Conservation (phyloP, 2,888 invertebrate species). For the Malthinus seriepunctatus region DNA sequence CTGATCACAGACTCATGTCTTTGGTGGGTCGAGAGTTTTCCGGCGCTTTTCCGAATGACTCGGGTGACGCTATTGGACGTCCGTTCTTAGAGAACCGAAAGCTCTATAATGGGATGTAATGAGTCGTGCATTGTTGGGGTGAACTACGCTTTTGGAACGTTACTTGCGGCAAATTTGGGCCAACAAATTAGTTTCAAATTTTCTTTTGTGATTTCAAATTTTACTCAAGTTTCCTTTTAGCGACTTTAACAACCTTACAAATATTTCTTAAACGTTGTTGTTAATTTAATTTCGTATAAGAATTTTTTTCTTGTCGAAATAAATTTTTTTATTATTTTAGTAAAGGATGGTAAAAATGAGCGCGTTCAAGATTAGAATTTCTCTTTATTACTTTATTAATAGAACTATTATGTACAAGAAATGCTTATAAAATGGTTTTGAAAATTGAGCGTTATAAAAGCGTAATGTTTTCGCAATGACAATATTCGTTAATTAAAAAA, state of each 20-base stretch:
- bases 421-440: neutral
- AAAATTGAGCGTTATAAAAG: conserved; percentile 1
- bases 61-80: conserved; percentile 27
- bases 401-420: too few species aligned
- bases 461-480: conserved; percentile 10
- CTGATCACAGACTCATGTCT: conserved; percentile 31
- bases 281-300: neutral
- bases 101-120: conserved; percentile 30
- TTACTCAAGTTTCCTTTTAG: conserved; percentile 20
- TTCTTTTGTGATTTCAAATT: conserved; percentile 29
- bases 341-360: too few species aligned
- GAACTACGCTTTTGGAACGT: conserved; percentile 30
- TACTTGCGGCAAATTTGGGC: conserved; percentile 32
- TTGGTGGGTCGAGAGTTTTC: conserved; percentile 24
- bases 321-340: too few species aligned
- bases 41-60: conserved; percentile 26
- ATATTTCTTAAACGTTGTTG: neutral
- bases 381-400: too few species aligned
- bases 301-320: neutral
- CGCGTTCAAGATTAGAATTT: too few species aligned
- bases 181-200: conserved; percentile 31
- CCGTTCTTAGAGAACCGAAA: conserved; percentile 28
- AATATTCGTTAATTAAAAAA: conserved; percentile 24
- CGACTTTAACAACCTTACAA: conserved; percentile 4
- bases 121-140: conserved; percentile 32